phyloP scores from a whole-genome alignment of 2,113 vertebrate genomes.

The Chelonoidis abingdonii region DNA sequence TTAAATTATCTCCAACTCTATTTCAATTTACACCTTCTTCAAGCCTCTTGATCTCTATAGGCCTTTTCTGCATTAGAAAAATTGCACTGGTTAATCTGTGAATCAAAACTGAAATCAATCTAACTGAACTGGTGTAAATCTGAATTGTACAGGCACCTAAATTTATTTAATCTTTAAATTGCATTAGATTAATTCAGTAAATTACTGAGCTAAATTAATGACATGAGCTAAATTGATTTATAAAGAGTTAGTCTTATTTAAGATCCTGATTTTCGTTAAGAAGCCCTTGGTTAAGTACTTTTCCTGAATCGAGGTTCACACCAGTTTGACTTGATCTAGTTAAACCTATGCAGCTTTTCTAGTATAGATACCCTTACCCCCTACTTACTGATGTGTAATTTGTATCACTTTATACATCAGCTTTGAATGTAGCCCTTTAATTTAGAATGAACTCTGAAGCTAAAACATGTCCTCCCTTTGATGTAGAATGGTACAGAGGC shows the following conservation, averaged over 20 bases:
- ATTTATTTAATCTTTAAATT: not conserved
- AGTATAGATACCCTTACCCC: not conserved
- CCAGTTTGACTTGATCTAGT: not conserved
- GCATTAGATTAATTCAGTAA: not conserved
- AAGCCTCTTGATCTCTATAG: not conserved
- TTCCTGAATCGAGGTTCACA: accelerated
- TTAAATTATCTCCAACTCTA: not conserved
- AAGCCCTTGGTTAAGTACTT: too few species aligned
- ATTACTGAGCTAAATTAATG: not conserved
- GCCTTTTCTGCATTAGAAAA: not conserved
- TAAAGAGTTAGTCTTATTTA: not conserved
- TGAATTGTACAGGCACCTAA: not conserved
- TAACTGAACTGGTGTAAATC: not conserved
- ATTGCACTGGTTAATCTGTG: not conserved
- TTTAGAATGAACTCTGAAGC: not conserved
- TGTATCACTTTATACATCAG: not conserved
- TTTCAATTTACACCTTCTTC: not conserved
- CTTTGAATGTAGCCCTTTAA: not conserved
- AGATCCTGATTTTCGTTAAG: not conserved
- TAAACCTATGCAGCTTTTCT: not conserved
- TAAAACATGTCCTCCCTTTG: not conserved
- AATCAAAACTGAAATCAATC: not conserved
- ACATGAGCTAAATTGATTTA: not conserved
- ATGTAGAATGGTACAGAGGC: not conserved
- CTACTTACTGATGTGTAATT: not conserved